A percentile compares a stretch with the other conserved stretches of the same genome.
phyloP scores from a whole-genome alignment of 2,888 invertebrate species.

The Synergus gifuensis region DNA sequence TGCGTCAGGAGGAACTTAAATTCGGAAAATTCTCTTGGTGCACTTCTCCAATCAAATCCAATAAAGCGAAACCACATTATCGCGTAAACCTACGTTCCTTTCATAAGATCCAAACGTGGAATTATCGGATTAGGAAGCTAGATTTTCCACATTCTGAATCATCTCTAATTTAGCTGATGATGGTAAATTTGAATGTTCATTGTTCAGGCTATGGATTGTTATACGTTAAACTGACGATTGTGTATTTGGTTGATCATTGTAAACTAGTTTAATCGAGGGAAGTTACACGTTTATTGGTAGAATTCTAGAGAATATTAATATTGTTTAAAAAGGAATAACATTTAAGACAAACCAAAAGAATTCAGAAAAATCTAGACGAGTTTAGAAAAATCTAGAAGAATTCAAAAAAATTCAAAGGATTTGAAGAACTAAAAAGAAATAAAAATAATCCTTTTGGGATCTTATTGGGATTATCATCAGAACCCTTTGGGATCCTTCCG shows the following conservation, averaged over 20 bases:
- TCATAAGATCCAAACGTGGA: not conserved
- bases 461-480: too few relatives aligned
- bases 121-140: not conserved
- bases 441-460: too few relatives aligned
- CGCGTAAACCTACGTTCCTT: not conserved
- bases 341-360: too few relatives aligned
- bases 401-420: too few relatives aligned
- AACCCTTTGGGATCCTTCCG: too few relatives aligned
- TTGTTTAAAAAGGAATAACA: too few relatives aligned
- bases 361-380: too few relatives aligned
- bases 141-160: not conserved
- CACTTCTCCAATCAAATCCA: conserved; percentile 12
- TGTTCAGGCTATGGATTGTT: not conserved
- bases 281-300: too few relatives aligned
- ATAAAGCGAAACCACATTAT: conserved; percentile 23
- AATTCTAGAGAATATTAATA: too few relatives aligned
- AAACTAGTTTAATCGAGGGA: not conserved
- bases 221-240: not conserved
- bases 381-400: too few relatives aligned
- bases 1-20: not conserved
- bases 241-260: not conserved
- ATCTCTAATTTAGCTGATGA: not conserved
- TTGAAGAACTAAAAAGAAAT: too few relatives aligned
- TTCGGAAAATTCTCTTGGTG: conserved; percentile 5
- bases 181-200: not conserved